These are phyloP conservation scores for Corythaeola cristata DNA, from an alignment of 2,113 vertebrate species.

Conservation along the genomic window DNA sequence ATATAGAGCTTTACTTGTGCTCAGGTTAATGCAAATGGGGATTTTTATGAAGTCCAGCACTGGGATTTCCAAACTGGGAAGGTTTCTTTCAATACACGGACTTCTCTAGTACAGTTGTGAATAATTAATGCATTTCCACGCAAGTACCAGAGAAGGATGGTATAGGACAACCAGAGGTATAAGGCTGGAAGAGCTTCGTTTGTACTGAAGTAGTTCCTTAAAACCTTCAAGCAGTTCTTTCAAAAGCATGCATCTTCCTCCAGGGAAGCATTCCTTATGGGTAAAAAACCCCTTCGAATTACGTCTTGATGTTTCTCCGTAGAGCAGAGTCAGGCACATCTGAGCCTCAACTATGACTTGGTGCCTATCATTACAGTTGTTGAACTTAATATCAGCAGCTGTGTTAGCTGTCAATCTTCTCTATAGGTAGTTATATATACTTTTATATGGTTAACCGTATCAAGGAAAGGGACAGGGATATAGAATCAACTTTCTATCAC, in stretches of 20 bases:
- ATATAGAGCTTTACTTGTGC: not conserved
- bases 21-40: not conserved
- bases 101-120: not conserved
- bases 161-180: not conserved
- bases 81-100: not conserved
- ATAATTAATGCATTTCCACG: not conserved
- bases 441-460: not conserved
- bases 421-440: not conserved
- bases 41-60: not conserved
- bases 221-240: not conserved
- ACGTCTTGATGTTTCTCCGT: not conserved
- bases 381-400: not conserved
- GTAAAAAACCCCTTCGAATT: not conserved
- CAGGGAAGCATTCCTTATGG: not conserved
- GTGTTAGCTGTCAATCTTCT: not conserved
- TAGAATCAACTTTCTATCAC: not conserved
- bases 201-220: not conserved
- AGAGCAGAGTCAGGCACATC: not conserved
- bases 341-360: not conserved
- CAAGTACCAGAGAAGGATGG: not conserved
- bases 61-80: too few relatives aligned
- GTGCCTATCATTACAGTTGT: not conserved
- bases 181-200: not conserved
- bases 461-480: not conserved
- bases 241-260: not conserved